phyloP scores from a whole-genome alignment of 2,797 vertebrate species.

The Philypnodon macrostomus region DNA sequence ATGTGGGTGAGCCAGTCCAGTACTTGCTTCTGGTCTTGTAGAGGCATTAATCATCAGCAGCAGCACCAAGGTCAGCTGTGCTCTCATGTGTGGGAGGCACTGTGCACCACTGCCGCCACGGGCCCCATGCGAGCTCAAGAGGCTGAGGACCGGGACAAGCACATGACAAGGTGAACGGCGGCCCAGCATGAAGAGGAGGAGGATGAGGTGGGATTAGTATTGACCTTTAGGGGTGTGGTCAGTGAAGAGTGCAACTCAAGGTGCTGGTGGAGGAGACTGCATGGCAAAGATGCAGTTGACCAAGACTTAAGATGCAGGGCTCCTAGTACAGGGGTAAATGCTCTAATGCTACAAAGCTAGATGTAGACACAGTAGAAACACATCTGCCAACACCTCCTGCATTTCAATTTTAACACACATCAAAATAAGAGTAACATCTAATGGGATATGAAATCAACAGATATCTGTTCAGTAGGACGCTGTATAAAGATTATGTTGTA shows the following conservation, averaged over 20 bases:
- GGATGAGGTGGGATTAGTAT: constrained; percentile 54
- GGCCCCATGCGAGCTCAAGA: constrained; percentile 41
- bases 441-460: no score
- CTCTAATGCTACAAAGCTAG: no score
- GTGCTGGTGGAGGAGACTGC: constrained; percentile 50
- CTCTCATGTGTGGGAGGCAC: constrained; percentile 64
- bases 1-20: constrained; percentile 59
- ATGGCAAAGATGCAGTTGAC: no score
- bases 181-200: constrained; percentile 22
- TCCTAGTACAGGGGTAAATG: no score
- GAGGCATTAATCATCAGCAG: constrained; percentile 78
- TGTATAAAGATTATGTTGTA: no score
- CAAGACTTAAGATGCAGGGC: no score
- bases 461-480: no score
- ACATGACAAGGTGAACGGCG: constrained; percentile 51
- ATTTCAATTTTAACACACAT: no score
- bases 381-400: no score
- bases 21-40: constrained; percentile 72
- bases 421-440: no score
- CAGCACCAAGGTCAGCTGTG: constrained; percentile 73
- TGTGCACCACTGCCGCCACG: constrained; percentile 44
- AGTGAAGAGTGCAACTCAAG: constrained; percentile 49
- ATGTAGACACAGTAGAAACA: no score
- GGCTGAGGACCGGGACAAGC: constrained; percentile 38
- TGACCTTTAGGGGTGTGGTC: constrained; percentile 38